Conservation (phyloP, 2,797 vertebrate species). For the Neosalanx taihuensis region DNA sequence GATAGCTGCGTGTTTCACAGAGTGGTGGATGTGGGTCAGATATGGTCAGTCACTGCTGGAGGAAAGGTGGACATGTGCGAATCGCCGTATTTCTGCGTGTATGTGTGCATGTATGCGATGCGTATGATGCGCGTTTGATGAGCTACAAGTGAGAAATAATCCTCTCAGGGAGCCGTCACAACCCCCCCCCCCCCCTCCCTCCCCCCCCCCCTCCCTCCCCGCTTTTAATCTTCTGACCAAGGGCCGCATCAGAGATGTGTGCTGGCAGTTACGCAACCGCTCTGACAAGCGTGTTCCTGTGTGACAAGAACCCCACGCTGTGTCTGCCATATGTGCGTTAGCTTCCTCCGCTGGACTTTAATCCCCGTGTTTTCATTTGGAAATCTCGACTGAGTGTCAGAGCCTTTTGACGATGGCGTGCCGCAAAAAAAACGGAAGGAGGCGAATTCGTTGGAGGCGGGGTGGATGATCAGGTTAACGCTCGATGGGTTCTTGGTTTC, state of each 20-base stretch:
- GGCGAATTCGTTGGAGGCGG: neutral
- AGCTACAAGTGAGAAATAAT: slow-evolving; percentile 56
- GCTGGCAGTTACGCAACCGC: slow-evolving; percentile 63
- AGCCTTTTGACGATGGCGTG: neutral
- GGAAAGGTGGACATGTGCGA: neutral
- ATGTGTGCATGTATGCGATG: neutral
- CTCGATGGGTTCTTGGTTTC: too few species aligned
- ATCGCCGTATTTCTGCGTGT: neutral
- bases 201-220: slow-evolving; percentile 21
- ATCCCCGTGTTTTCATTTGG: slow-evolving; percentile 5
- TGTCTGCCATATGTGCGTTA: slow-evolving; percentile 21
- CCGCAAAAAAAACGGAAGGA: too few species aligned
- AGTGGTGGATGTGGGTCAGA: slow-evolving; percentile 13
- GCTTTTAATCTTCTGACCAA: slow-evolving; percentile 63
- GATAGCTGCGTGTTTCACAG: neutral
- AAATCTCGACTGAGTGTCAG: slow-evolving; percentile 15
- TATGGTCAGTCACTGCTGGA: slow-evolving; percentile 1
- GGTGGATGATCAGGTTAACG: too few species aligned
- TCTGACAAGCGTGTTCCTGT: slow-evolving; percentile 1
- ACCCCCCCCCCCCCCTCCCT: slow-evolving; percentile 2
- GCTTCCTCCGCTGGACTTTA: slow-evolving; percentile 21
- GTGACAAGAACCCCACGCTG: slow-evolving; percentile 13
- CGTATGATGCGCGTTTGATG: neutral
- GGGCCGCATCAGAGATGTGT: slow-evolving; percentile 58
- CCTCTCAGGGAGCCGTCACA: slow-evolving; percentile 52